Percentiles rank a stretch among this genome's conserved stretches.
phyloP scores from a whole-genome alignment of 1,140 invertebrate genomes.

The Trypoxylus dichotomus region DNA sequence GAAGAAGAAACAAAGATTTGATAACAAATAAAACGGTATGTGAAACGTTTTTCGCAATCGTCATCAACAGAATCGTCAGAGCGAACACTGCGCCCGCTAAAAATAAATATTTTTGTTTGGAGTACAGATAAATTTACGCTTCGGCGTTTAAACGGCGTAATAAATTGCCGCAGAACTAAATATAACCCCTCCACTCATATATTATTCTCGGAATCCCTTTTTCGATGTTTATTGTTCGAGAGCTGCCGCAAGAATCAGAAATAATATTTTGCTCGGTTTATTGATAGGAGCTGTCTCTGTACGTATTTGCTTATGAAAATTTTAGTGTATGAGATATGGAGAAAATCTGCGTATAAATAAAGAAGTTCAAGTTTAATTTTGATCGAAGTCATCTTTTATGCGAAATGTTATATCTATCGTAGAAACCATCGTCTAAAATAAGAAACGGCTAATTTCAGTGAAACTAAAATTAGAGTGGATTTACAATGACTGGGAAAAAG shows the following conservation, averaged over 20 bases:
- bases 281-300: neutral
- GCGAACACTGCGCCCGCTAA: neutral
- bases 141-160: neutral
- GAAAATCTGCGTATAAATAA: too few relatives aligned
- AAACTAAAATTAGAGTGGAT: too few relatives aligned
- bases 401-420: too few relatives aligned
- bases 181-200: neutral
- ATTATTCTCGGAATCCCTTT: neutral
- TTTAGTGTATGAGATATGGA: too few relatives aligned
- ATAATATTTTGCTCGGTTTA: neutral
- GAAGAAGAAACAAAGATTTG: too few relatives aligned
- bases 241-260: neutral
- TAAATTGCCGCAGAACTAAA: neutral
- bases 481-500: too few relatives aligned
- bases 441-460: too few relatives aligned
- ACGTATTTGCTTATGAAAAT: too few relatives aligned
- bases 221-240: neutral
- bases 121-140: neutral
- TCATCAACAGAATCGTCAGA: too few relatives aligned
- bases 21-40: neutral
- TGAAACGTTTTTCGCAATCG: neutral
- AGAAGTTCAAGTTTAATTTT: too few relatives aligned
- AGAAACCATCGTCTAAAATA: too few relatives aligned
- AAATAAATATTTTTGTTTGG: conserved; percentile 2
- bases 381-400: too few relatives aligned